Conservation (phyloP, 2,888 invertebrate genomes). For the Aelia acuminata region DNA sequence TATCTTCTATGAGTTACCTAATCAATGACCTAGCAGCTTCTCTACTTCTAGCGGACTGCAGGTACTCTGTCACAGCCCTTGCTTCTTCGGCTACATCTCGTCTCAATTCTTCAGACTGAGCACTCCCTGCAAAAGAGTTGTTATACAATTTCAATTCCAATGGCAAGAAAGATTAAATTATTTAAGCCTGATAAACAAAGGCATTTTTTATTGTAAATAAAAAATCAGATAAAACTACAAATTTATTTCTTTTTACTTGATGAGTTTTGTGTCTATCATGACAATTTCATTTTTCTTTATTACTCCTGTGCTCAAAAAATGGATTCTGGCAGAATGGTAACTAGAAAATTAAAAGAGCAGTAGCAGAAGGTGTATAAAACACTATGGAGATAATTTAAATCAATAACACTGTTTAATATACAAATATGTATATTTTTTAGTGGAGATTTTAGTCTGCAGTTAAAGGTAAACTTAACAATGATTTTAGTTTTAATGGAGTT, state of each 20-base stretch:
- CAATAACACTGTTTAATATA: neutral
- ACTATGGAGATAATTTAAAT: neutral
- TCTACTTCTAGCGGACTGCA: conserved; percentile 73
- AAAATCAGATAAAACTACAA: neutral
- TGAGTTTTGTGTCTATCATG: neutral
- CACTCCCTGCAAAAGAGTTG: conserved; percentile 56
- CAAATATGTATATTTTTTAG: no score
- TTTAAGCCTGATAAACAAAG: no score
- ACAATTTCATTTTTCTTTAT: no score
- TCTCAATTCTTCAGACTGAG: conserved; percentile 70
- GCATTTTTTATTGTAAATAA: no score
- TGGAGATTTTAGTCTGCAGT: no score
- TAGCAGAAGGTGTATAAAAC: neutral
- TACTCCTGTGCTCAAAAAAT: no score
- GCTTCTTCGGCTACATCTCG: conserved; percentile 71
- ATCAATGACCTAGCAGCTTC: conserved; percentile 72
- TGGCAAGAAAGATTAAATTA: no score
- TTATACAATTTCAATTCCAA: neutral
- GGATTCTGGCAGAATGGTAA: no score
- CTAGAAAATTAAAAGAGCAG: no score
- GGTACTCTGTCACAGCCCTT: conserved; percentile 73
- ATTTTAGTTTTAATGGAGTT: neutral
- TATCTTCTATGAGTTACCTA: neutral
- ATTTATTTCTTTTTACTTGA: neutral
- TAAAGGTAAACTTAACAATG: neutral